Base-by-base conservation (phyloP, 1,140 invertebrate species). In the Chelonus insularis region DNA sequence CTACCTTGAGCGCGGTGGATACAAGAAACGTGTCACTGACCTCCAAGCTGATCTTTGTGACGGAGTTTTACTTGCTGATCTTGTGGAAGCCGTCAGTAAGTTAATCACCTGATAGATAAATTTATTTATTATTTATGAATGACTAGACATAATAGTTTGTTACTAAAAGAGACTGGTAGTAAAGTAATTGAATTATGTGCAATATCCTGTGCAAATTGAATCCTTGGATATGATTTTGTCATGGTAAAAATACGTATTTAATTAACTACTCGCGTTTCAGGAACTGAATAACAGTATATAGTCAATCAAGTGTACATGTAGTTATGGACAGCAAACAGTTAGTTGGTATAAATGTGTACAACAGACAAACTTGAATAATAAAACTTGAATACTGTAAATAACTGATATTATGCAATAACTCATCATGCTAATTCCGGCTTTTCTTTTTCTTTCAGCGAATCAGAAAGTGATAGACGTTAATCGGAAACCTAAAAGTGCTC, bases 41-140 rank as follows among this genome's bases (percentile, higher is more conserved):
- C 85, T 98, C 25, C 93, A 95, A 47, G 84, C 87, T 36, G 95
- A 97, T 78, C 89, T 96, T 71, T 89, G 89, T 9, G 95, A 97
- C 85, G 95, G 95, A 8, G 87, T 96, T 5, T 83, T 97, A 3
- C 83, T 97, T 51, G 91, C 94, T 5, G 94, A 97, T 72, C 90
- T 98, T 70, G 90, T 98, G 64, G 94, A 97, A 80, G 93, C 95
- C 60, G 94, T 97, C 84, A 96, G 91, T 93, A 83, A 91, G 90
- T 92, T 80, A n/a, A 29, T 29, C 7, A 29, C 7, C 25, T n/a
- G n/a, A n/a, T 20, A 36, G 5, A 34, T 59, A 20, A 52, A 55
- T 59, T 58, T 60, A 72, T 72, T 72, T 73, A 84, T 84, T 45
- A 82, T 89, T 56, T 51, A 55, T 57, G n/a, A n/a, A n/a, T n/a